These are phyloP conservation scores for Crambe crambe DNA, from an alignment of 37 sponge, comb jelly and placozoan genomes.

Conservation along the genomic window DNA sequence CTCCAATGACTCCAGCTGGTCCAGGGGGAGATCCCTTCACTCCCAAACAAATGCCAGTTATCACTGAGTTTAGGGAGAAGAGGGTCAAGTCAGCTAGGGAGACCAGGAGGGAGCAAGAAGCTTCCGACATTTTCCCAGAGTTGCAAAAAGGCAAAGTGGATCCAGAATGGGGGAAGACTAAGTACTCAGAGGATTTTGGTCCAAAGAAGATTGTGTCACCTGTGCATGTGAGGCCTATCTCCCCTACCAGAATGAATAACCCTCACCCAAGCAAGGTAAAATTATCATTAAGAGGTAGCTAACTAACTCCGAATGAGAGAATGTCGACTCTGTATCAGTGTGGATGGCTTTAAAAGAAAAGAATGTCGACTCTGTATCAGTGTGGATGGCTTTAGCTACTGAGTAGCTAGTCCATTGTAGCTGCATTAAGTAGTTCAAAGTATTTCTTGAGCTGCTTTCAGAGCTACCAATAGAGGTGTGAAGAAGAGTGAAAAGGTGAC, in stretches of 20 bases:
- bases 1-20: not conserved
- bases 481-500: too few species aligned
- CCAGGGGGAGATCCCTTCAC: too few species aligned
- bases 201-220: constrained; percentile 21
- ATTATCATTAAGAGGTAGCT: too few species aligned
- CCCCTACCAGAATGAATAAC: constrained; percentile 61
- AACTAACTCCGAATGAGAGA: too few species aligned
- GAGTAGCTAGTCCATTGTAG: too few species aligned
- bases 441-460: too few species aligned
- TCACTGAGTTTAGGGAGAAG: not conserved
- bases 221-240: constrained; percentile 32
- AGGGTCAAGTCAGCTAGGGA: constrained; percentile 53
- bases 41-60: not conserved
- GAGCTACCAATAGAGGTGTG: too few species aligned
- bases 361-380: too few species aligned
- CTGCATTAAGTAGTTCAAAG: too few species aligned
- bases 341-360: too few species aligned
- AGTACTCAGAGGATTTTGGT: constrained; percentile 45
- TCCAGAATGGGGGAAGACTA: constrained; percentile 36
- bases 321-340: too few species aligned
- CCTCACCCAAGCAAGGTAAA: constrained; percentile 60
- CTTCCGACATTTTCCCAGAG: constrained; percentile 26
- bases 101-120: constrained; percentile 3
- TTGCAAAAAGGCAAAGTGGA: not conserved
- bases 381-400: too few species aligned